Evolutionary conservation across 2,113 vertebrate genomes (phyloP).

Genomic region (Euleptes europaea): DNA sequence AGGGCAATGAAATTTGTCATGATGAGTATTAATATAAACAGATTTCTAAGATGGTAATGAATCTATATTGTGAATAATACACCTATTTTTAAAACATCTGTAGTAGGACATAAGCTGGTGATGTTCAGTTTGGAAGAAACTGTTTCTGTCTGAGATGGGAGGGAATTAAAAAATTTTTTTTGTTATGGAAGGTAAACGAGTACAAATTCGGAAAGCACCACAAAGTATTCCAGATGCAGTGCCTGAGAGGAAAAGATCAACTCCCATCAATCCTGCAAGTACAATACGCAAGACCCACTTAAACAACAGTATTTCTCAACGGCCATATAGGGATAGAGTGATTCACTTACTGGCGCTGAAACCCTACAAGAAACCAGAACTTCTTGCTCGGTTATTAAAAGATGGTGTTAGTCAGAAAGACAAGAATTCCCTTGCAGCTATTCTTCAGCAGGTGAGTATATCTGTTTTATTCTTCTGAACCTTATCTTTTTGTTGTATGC

Average conservation of each 20-base stretch:
- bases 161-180: not conserved
- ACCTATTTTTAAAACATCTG: not conserved
- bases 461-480: not conserved
- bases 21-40: not conserved
- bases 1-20: not conserved
- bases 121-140: not conserved
- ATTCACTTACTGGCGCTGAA: conserved; percentile 89
- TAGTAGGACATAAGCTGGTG: not conserved
- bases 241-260: conserved; percentile 87
- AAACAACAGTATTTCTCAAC: conserved; percentile 80
- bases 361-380: conserved; percentile 91
- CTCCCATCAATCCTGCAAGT: conserved; percentile 86
- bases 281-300: conserved; percentile 80
- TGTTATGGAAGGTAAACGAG: conserved; percentile 78
- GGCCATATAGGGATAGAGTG: conserved; percentile 85
- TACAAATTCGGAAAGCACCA: conserved; percentile 83
- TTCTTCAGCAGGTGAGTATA: conserved; percentile 77
- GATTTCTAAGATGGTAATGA: not conserved
- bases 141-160: not conserved
- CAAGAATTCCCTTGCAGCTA: conserved; percentile 73
- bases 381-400: conserved; percentile 85
- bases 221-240: conserved; percentile 76
- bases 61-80: not conserved
- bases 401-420: conserved; percentile 92
- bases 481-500: conserved; percentile 4